Conservation (phyloP, 2,888 invertebrate species). For the Chorisops tibialis region DNA sequence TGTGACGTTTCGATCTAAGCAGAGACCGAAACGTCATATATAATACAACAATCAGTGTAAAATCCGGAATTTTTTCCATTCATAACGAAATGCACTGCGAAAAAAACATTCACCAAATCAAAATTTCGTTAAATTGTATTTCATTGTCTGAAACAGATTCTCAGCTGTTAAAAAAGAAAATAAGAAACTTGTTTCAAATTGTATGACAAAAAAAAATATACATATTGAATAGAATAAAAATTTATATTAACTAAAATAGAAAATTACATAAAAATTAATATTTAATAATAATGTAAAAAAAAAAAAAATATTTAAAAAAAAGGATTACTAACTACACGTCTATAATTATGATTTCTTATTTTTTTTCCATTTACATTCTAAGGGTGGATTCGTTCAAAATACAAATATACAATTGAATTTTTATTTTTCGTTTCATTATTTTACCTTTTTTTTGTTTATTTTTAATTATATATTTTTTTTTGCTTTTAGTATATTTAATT, state of each 20-base stretch:
- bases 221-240: background rate
- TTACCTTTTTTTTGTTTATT: constrained; percentile 7
- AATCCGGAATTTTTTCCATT: no score
- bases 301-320: background rate
- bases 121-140: no score
- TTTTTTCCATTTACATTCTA: constrained; percentile 27
- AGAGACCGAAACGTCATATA: no score
- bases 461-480: constrained; percentile 23
- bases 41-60: no score
- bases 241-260: background rate
- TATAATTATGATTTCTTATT: constrained; percentile 6
- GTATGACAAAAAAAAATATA: background rate
- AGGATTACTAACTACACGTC: constrained; percentile 24
- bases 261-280: background rate
- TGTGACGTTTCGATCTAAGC: no score
- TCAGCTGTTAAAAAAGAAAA: no score
- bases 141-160: no score
- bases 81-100: no score
- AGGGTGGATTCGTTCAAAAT: constrained; percentile 34
- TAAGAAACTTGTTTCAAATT: no score
- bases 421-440: constrained; percentile 15
- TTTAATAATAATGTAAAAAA: background rate
- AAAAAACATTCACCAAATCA: no score
- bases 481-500: constrained; percentile 16
- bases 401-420: constrained; percentile 29